Evolutionary conservation across 2,888 invertebrate genomes (phyloP).

Genomic region (Tachina fera): DNA sequence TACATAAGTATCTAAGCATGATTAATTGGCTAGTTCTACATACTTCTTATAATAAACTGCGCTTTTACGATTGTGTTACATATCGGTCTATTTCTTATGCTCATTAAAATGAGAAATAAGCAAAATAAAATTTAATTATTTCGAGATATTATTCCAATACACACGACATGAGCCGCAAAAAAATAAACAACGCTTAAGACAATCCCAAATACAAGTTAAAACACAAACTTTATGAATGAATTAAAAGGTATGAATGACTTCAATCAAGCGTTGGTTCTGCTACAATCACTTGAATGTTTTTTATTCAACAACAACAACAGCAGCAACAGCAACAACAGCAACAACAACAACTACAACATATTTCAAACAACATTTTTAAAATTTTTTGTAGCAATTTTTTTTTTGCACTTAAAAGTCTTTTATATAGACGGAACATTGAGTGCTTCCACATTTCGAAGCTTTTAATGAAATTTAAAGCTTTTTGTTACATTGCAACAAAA

Average conservation of each 20-base stretch:
- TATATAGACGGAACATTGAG: slow-evolving; percentile 16
- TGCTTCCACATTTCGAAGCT: slow-evolving; percentile 49
- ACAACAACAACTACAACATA: slow-evolving; percentile 6
- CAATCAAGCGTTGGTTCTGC: background rate
- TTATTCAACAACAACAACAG: slow-evolving; percentile 10
- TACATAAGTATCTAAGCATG: no score
- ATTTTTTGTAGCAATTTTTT: slow-evolving; percentile 38
- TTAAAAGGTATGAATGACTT: slow-evolving; percentile 22
- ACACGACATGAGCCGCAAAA: no score
- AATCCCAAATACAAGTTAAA: slow-evolving; percentile 1
- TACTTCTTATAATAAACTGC: no score
- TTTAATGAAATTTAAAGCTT: slow-evolving; percentile 28
- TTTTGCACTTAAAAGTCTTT: slow-evolving; percentile 7
- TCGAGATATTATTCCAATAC: no score
- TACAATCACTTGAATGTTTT: background rate
- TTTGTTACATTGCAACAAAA: background rate
- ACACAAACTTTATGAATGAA: slow-evolving; percentile 48
- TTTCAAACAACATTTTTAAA: slow-evolving; percentile 27
- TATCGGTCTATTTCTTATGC: no score
- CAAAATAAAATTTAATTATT: no score
- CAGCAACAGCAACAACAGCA: slow-evolving; percentile 5
- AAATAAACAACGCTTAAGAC: background rate
- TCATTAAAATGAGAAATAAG: no score
- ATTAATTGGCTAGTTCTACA: no score
- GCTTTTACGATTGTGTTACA: no score